phyloP scores from a whole-genome alignment of 2,888 invertebrate species.

The Euplagia quadripunctaria region DNA sequence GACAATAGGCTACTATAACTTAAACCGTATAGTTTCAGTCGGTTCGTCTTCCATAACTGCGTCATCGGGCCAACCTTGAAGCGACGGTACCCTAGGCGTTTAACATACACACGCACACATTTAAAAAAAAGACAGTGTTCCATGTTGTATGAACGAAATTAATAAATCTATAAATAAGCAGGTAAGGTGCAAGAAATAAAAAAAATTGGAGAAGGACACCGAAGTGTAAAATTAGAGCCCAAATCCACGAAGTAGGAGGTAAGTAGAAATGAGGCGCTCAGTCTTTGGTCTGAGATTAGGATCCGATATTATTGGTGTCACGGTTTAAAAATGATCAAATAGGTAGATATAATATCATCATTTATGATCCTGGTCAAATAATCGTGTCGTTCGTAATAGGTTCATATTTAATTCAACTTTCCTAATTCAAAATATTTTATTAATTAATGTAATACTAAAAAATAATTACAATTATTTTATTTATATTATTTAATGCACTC shows the following conservation, averaged over 20 bases:
- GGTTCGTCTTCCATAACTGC: neutral
- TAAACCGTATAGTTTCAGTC: neutral
- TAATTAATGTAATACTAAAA: no score
- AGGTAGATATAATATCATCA: neutral
- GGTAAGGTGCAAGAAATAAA: no score
- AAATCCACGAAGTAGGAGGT: no score
- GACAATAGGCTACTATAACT: neutral
- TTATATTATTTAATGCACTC: conserved; percentile 28
- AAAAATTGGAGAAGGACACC: no score
- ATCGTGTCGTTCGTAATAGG: neutral
- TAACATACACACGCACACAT: no score
- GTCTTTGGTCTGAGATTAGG: neutral
- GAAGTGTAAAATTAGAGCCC: no score
- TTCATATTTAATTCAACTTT: neutral
- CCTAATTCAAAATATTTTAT: neutral
- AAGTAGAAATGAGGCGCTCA: neutral
- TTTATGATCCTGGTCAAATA: neutral
- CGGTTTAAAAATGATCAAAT: no score
- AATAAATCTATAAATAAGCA: no score
- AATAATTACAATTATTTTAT: neutral
- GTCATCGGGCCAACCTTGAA: no score
- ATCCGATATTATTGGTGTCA: neutral
- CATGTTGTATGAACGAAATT: no score
- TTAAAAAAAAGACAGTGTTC: no score
- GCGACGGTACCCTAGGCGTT: no score